These are phyloP conservation scores for Zaprionus bogoriensis DNA, from an alignment of 2,888 invertebrate genomes.

Conservation along the genomic window DNA sequence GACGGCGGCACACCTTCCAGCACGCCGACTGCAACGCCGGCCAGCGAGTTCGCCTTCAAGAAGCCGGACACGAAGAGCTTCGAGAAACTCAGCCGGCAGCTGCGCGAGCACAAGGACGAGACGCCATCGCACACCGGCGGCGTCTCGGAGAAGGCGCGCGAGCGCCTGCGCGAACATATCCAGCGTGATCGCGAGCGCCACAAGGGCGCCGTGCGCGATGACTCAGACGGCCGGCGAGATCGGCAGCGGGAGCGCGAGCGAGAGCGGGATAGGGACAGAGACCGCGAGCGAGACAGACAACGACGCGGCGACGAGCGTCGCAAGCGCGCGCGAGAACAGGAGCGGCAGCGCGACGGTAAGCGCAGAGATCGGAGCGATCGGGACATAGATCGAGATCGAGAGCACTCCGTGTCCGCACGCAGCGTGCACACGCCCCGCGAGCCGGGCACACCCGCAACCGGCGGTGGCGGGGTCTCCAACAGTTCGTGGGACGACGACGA, in stretches of 20 bases:
- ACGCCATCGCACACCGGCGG: constrained; percentile 98
- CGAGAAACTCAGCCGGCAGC: constrained; percentile 85
- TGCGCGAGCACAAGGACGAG: constrained; percentile 91
- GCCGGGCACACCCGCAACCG: constrained; percentile 91
- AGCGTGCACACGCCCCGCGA: constrained; percentile 86
- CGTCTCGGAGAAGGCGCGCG: constrained; percentile 87
- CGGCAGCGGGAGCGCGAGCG: constrained; percentile 74
- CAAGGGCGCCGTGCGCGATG: constrained; percentile 44
- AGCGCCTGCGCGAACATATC: constrained; percentile 88
- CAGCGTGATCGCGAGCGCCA: constrained; percentile 82
- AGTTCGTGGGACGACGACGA: constrained; percentile 87
- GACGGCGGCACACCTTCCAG: constrained; percentile 70
- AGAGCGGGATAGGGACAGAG: constrained; percentile 45
- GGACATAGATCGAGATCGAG: no score
- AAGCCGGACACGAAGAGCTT: constrained; percentile 80
- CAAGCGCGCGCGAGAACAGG: constrained; percentile 74
- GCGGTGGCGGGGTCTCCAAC: constrained; percentile 86
- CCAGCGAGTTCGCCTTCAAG: constrained; percentile 80
- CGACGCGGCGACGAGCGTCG: constrained; percentile 49
- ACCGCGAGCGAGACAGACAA: constrained; percentile 56
- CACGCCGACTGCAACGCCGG: constrained; percentile 29
- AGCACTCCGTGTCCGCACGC: constrained; percentile 76
- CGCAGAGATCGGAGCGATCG: no score
- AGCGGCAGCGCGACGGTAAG: constrained; percentile 55
- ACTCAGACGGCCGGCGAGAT: constrained; percentile 41